These are phyloP conservation scores for Lycodopsis pacificus DNA, from an alignment of 2,797 vertebrate genomes.

Conservation along the genomic window DNA sequence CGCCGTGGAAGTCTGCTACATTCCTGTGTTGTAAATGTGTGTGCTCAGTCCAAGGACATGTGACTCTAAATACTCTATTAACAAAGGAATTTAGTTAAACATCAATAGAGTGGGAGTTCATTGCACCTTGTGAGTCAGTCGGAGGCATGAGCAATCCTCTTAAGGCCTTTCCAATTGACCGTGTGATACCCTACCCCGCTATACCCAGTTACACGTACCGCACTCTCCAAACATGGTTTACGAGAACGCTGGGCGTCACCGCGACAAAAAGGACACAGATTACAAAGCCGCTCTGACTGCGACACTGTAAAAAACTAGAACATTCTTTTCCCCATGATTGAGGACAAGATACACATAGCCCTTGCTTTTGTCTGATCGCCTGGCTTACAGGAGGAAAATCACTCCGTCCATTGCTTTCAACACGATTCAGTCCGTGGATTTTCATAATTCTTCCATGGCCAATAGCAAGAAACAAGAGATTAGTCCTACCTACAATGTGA, in stretches of 20 bases:
- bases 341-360: not conserved
- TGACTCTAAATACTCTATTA: conserved; percentile 63
- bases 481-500: conserved; percentile 2
- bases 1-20: conserved; percentile 8
- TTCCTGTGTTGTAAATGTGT: conserved; percentile 30
- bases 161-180: conserved; percentile 50
- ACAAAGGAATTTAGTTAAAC: conserved; percentile 76
- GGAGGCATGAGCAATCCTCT: conserved; percentile 64
- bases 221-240: conserved; percentile 26
- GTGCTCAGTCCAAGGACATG: conserved; percentile 50
- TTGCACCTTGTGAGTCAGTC: conserved; percentile 62
- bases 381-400: not conserved
- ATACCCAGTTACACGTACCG: conserved; percentile 2
- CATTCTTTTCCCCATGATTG: not conserved
- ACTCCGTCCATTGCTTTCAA: not conserved
- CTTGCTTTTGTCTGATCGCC: not conserved
- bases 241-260: not conserved
- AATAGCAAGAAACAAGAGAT: conserved; percentile 3
- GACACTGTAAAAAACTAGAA: conserved; percentile 18
- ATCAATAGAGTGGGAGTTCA: conserved; percentile 68
- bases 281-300: conserved; percentile 22
- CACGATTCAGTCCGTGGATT: not conserved
- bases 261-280: conserved; percentile 23
- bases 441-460: not conserved
- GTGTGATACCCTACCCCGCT: conserved; percentile 29